These are phyloP conservation scores for Pollicipes pollicipes DNA, from an alignment of 1,140 invertebrate species.

Conservation along the genomic window DNA sequence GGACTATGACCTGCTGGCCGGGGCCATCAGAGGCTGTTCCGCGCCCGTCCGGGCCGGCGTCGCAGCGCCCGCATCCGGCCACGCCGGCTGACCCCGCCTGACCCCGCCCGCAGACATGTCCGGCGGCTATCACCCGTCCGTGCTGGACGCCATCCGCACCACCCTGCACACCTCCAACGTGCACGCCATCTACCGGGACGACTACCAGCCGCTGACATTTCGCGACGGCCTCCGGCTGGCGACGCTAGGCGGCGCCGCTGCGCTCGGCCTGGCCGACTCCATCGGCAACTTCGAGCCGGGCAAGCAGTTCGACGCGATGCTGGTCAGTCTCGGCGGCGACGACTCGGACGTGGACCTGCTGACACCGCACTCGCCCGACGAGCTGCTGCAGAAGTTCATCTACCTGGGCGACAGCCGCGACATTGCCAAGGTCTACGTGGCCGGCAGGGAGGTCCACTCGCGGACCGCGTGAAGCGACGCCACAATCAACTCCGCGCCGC, in stretches of 20 bases:
- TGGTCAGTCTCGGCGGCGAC: conserved; percentile 31
- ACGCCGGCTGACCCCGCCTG: too few relatives aligned
- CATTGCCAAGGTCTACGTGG: conserved; percentile 53
- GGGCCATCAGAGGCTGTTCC: too few relatives aligned
- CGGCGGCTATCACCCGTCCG: conserved; percentile 54
- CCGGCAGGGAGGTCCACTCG: conserved; percentile 44
- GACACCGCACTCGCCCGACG: conserved; percentile 29
- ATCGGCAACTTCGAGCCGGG: conserved; percentile 60
- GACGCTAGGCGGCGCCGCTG: conserved; percentile 69
- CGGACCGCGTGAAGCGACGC: too few relatives aligned
- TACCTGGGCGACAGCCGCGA: conserved; percentile 69
- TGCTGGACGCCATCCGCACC: conserved; percentile 52
- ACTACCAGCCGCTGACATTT: conserved; percentile 42
- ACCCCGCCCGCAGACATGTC: conserved; percentile 45
- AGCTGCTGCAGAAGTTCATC: conserved; percentile 60
- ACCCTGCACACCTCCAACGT: conserved; percentile 53
- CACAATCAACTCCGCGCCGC: too few relatives aligned
- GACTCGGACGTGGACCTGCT: conserved; percentile 23
- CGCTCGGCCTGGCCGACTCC: conserved; percentile 45
- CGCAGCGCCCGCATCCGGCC: too few relatives aligned
- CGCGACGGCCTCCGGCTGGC: conserved; percentile 64
- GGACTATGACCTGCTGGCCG: too few relatives aligned
- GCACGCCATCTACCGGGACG: conserved; percentile 31
- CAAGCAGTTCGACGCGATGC: conserved; percentile 69
- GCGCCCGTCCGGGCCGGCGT: too few relatives aligned